Evolutionary conservation across 2,888 invertebrate species (phyloP), one percentile per base, ranked within the genome.

Genomic region (Lapara coniferarum): DNA sequence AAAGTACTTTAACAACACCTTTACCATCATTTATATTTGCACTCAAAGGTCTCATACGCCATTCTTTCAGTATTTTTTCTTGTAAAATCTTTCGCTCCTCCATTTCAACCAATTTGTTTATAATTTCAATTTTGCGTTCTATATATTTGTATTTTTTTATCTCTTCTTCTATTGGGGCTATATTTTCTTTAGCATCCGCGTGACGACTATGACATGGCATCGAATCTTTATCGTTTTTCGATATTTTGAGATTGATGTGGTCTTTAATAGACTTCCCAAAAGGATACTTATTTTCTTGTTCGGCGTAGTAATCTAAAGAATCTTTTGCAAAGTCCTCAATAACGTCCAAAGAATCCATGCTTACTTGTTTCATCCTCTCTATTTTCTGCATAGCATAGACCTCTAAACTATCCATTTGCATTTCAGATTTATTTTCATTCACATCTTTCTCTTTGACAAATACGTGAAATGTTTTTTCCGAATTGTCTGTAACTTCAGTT

Each of bases 81-180:
- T 95, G 95, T 53, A 95, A 87, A 78, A 96, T 94, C 78, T 96
- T 96, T 8, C 95, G 89, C 77, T 95, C 95, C 78, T 95, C 95
- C 95, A 95, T 95, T 87, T 95, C 96, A 1, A 96, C 96, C 30
- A 96, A 80, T 77, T 95, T 95, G 79, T 96, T 96, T 49, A 96
- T 96, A 49, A 96, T 95, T 79, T 95, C 95, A 14, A 96, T 94
- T 83, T 96, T 96, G 70, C 95, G 92, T 84, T 96, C 96, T 44
- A 96, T 96, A 73, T 95, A 94, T 80, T 95, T 95, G 72, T 95
- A 94, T 78, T 95, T 95, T 76, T 95, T 94, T 8, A 95, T 94
- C 77, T 95, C 95, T 66, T 95, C 94, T n/a, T 80, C 86, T 67
- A 87, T 80, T 2, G 90, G 90, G 0, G 89, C 87, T 74, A 92